phyloP scores from a whole-genome alignment of 2,888 invertebrate species.

The Leucania comma region DNA sequence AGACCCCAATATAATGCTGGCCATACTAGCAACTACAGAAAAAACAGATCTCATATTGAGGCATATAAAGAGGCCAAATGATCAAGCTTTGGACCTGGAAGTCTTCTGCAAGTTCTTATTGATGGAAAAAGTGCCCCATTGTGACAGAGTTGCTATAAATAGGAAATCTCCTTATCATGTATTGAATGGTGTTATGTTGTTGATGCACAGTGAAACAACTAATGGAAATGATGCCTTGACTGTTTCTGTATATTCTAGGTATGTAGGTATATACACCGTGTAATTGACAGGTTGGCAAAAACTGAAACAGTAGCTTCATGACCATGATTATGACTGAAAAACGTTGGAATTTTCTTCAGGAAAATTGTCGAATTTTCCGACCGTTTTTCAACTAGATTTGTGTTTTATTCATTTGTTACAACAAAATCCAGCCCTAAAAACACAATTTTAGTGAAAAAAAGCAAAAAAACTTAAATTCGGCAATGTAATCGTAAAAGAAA shows the following conservation, averaged over 20 bases:
- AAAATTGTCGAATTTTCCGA: too few species aligned
- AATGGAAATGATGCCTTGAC: conserved; percentile 42
- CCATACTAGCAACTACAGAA: conserved; percentile 76
- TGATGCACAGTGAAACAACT: conserved; percentile 61
- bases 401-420: too few species aligned
- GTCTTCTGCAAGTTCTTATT: conserved; percentile 74
- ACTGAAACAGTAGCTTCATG: too few species aligned
- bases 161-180: conserved; percentile 78
- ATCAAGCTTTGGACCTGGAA: conserved; percentile 62
- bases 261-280: too few species aligned
- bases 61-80: conserved; percentile 66
- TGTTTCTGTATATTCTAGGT: conserved; percentile 79
- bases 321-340: too few species aligned
- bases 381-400: too few species aligned
- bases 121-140: conserved; percentile 72
- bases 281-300: too few species aligned
- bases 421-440: too few species aligned
- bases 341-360: too few species aligned
- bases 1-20: conserved; percentile 72
- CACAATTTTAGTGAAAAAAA: too few species aligned
- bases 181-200: conserved; percentile 79
- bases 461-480: too few species aligned
- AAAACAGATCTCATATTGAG: conserved; percentile 75
- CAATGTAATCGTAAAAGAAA: too few species aligned
- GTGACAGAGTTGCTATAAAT: conserved; percentile 72